These are phyloP conservation scores for Scaptomyza hsui DNA, from an alignment of 1,140 invertebrate genomes.

Conservation along the genomic window DNA sequence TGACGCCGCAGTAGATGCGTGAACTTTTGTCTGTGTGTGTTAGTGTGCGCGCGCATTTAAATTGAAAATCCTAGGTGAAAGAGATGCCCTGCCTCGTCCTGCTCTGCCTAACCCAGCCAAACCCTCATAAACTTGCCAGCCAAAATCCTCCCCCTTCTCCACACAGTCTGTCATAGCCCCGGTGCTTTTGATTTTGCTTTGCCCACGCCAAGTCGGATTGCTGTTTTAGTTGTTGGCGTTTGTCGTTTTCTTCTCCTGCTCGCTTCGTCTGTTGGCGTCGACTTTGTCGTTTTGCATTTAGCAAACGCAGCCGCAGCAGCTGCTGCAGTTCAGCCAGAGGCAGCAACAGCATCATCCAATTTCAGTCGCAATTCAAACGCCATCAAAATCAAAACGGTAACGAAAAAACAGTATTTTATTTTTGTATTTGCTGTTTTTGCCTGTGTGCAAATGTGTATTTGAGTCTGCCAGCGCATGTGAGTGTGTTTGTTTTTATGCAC, in stretches of 20 bases:
- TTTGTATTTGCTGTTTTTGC: slow-evolving; percentile 7
- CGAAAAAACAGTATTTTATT: slow-evolving; percentile 44
- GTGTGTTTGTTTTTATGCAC: slow-evolving; percentile 6
- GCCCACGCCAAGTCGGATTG: slow-evolving; percentile 33
- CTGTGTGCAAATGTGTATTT: neutral
- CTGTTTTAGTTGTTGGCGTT: slow-evolving; percentile 21
- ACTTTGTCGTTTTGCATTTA: slow-evolving; percentile 14
- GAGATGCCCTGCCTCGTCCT: slow-evolving; percentile 17
- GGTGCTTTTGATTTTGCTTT: slow-evolving; percentile 1
- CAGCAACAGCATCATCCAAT: slow-evolving; percentile 71
- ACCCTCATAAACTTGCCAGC: too few relatives aligned
- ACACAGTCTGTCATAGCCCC: neutral
- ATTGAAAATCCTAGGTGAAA: slow-evolving; percentile 66
- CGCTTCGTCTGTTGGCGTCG: slow-evolving; percentile 23
- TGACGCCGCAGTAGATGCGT: slow-evolving; percentile 17
- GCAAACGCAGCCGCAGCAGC: slow-evolving; percentile 33
- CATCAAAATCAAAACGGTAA: slow-evolving; percentile 82
- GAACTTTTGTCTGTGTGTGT: slow-evolving; percentile 22
- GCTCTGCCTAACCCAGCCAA: slow-evolving; percentile 23
- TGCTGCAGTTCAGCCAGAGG: slow-evolving; percentile 20
- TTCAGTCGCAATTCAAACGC: slow-evolving; percentile 81
- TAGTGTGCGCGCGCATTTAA: slow-evolving; percentile 56
- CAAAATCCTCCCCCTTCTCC: too few relatives aligned
- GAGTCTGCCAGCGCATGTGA: neutral
- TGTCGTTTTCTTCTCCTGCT: slow-evolving; percentile 50